A percentile compares a stretch with the other conserved stretches of the same genome.
Conservation (phyloP, 2,113 vertebrate genomes). For the Tiliqua scincoides region DNA sequence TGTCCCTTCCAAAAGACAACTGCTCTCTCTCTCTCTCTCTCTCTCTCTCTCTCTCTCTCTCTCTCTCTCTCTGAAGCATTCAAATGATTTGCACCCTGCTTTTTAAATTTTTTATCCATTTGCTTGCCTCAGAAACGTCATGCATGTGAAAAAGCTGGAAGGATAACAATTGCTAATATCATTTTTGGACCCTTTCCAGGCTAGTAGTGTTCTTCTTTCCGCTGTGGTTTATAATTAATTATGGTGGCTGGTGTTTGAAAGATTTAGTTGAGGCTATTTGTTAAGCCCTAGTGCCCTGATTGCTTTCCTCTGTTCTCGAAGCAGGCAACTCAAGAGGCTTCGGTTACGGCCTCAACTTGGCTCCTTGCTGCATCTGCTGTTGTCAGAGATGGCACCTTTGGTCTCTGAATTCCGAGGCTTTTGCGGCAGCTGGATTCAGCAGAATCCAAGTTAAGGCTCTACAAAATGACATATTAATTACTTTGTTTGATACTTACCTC, state of each 20-base stretch:
- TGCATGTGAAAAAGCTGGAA: constrained; percentile 6
- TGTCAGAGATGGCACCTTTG: background rate
- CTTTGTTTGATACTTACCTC: constrained; percentile 26
- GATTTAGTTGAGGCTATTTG: constrained; percentile 15
- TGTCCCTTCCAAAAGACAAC: background rate
- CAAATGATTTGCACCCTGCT: background rate
- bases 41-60: background rate
- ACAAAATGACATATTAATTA: constrained; percentile 42
- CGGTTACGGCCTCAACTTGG: background rate
- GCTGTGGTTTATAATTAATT: constrained; percentile 18
- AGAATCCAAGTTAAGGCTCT: background rate
- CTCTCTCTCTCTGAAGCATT: background rate
- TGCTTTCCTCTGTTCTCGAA: background rate
- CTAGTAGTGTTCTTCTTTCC: background rate
- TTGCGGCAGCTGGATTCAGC: background rate
- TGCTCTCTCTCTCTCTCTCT: background rate
- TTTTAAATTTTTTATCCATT: background rate
- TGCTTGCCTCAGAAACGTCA: background rate
- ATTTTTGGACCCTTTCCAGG: constrained; percentile 28
- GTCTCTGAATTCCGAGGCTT: background rate
- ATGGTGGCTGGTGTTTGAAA: constrained; percentile 6
- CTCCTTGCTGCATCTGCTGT: background rate
- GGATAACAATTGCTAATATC: constrained; percentile 15
- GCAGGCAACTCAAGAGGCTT: background rate
- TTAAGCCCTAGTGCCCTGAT: constrained; percentile 7